A percentile compares a stretch with the other conserved stretches of the same genome.
phyloP scores from a whole-genome alignment of 2,113 vertebrate species.

The Halichoerus grypus region DNA sequence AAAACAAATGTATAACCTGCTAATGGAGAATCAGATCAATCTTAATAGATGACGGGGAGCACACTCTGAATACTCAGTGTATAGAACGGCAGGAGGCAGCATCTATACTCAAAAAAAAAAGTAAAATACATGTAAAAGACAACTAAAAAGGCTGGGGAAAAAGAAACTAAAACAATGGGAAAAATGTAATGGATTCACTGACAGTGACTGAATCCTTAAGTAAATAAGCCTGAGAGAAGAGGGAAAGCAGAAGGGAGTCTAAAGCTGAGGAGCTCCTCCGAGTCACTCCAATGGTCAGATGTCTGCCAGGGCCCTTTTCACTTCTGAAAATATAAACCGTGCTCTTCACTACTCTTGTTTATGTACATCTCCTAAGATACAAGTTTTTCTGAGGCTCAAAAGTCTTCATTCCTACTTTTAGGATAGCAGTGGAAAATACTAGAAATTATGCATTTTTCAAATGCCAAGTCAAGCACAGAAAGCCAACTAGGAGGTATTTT shows the following conservation, averaged over 20 bases:
- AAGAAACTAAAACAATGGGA: not conserved
- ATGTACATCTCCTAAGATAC: not conserved
- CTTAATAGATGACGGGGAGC: not conserved
- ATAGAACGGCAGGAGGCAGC: not conserved
- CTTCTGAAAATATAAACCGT: not conserved
- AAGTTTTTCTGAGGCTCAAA: not conserved
- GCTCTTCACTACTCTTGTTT: not conserved
- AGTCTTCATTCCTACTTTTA: constrained; percentile 46
- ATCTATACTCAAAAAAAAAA: constrained; percentile 45
- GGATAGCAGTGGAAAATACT: not conserved
- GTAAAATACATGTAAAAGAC: constrained; percentile 20
- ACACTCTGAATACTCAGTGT: not conserved
- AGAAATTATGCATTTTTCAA: constrained; percentile 45
- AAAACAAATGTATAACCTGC: constrained; percentile 1
- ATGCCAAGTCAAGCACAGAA: constrained; percentile 2
- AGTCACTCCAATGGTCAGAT: not conserved
- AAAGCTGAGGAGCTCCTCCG: not conserved
- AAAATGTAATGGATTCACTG: not conserved
- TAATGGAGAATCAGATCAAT: not conserved
- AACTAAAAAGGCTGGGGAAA: not conserved
- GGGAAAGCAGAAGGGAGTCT: not conserved
- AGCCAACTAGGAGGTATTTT: not conserved
- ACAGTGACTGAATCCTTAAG: not conserved
- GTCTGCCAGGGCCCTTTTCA: constrained; percentile 5
- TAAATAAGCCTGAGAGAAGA: not conserved